Base-by-base conservation (phyloP, 2,113 vertebrate species). In the Syngnathus scovelli region DNA sequence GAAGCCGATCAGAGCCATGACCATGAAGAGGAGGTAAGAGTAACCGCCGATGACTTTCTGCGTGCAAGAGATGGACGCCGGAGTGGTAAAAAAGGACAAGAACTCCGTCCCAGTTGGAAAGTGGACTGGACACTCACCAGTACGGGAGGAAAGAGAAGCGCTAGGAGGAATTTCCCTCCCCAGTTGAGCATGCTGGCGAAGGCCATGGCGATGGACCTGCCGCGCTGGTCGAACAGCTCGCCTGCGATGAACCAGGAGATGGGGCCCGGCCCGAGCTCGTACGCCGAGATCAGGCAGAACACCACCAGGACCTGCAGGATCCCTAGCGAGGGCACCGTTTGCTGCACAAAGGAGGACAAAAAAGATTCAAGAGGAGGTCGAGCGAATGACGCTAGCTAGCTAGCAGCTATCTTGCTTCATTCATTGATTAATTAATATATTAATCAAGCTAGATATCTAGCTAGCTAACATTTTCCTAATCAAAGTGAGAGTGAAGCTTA, bases 11-110 rank as follows among this genome's bases (percentile, higher is more conserved):
- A 90, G 37, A 67, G 90, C 88, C 72, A 87, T 77, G 0, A 6
- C 33, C 86, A 86, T 90, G 70, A 92, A 93, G 75, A 92, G 70
- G 51, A 93, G 88, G 81, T 92, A 92, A 56, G 92, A 74, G 3
- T 89, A 92, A 4, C 84, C 78, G 0, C 91, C 90, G 16, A 85
- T 89, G 18, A 90, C 3, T 74, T 90, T 89, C 91, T 93, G 77
- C 66, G 62, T 37, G 67, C 7, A 15, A 73, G 8, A 48, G 58
- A 66, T 51, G 27, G 18, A 6, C n/a, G 7, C 11, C 18, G 5
- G 48, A 64, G 43, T 19, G 8, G 12, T 33, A 67, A 70, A 73
- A 74, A 55, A n/a, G 58, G 70, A 76, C 48, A 72, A 59, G 43
- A 76, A 74, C 65, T 6, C 2, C 7, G 1, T 36, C 36, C 44